A percentile compares a stretch with the other conserved stretches of the same genome.
Evolutionary conservation across 2,888 invertebrate species (phyloP).

Genomic region (Chydorus sphaericus): DNA sequence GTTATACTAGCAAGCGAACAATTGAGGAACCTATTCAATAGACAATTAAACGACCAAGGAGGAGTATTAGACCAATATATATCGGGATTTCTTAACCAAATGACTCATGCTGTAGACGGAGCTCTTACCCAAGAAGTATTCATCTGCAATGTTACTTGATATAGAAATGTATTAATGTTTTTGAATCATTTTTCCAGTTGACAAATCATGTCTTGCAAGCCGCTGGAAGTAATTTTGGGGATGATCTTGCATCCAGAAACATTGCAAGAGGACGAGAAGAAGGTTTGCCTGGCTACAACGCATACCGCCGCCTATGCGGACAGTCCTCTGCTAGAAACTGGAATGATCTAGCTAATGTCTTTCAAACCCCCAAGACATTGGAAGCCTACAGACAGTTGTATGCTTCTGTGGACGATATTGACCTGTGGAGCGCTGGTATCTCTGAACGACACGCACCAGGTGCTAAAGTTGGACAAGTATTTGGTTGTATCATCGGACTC

Average conservation of each 20-base stretch:
- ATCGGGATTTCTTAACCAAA: too few relatives aligned
- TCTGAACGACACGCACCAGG: conserved; percentile 79
- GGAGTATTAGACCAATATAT: too few relatives aligned
- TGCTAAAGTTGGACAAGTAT: conserved; percentile 84
- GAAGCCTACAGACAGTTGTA: conserved; percentile 26
- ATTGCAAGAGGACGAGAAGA: conserved; percentile 35
- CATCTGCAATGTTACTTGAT: too few relatives aligned
- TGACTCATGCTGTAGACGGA: too few relatives aligned
- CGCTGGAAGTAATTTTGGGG: conserved; percentile 33
- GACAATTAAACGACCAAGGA: too few relatives aligned
- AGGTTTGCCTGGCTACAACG: conserved; percentile 32
- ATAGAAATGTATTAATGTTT: too few relatives aligned
- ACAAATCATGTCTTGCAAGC: conserved; percentile 26
- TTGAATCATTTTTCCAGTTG: too few relatives aligned
- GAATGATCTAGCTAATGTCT: conserved; percentile 26
- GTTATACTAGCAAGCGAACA: too few relatives aligned
- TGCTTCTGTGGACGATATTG: conserved; percentile 60
- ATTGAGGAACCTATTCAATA: too few relatives aligned
- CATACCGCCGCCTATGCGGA: conserved; percentile 27
- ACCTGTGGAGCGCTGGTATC: conserved; percentile 87
- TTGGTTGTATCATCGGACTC: conserved; percentile 82
- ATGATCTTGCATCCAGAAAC: conserved; percentile 35
- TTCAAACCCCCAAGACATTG: conserved; percentile 28
- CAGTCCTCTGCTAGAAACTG: conserved; percentile 26
- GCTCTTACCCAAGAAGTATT: too few relatives aligned